Percentiles rank a stretch among this genome's conserved stretches.
Evolutionary conservation across 30 jellyfish, hydroid and myxozoan species (phyloP).

Genomic region (Haliclystus octoradiatus): DNA sequence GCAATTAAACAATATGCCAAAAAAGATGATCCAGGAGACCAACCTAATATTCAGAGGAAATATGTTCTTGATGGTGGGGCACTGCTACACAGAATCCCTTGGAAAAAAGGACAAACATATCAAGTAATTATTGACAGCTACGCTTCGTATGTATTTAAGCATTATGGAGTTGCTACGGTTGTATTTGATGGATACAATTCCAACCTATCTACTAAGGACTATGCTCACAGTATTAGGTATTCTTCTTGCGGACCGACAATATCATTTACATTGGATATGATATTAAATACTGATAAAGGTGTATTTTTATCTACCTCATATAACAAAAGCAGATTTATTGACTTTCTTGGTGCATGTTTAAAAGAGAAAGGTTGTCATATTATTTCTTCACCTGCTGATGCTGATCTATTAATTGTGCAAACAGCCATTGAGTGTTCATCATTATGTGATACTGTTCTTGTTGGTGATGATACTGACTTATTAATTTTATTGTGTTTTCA

Average conservation of each 20-base stretch:
- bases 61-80: slow-evolving; percentile 34
- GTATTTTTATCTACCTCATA: slow-evolving; percentile 14
- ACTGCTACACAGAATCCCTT: slow-evolving; percentile 13
- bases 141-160: not conserved
- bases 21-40: not conserved
- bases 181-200: slow-evolving; percentile 12
- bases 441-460: slow-evolving; percentile 8
- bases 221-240: not conserved
- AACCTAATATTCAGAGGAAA: not conserved
- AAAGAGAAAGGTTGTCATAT: slow-evolving; percentile 7
- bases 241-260: not conserved
- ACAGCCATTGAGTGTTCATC: slow-evolving; percentile 17
- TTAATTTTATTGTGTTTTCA: too few species aligned
- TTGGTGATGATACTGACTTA: slow-evolving; percentile 38
- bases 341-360: slow-evolving; percentile 2
- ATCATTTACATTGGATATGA: slow-evolving; percentile 10
- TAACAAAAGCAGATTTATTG: slow-evolving; percentile 21
- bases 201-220: not conserved
- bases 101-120: slow-evolving; percentile 13
- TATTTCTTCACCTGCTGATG: slow-evolving; percentile 26
- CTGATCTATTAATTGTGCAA: slow-evolving; percentile 23
- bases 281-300: slow-evolving; percentile 16
- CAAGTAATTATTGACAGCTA: not conserved
- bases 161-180: slow-evolving; percentile 7
- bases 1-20: slow-evolving; percentile 8